A percentile compares a stretch with the other conserved stretches of the same genome.
Conservation (phyloP, 2,797 vertebrate genomes). For the Anguilla pacifica region DNA sequence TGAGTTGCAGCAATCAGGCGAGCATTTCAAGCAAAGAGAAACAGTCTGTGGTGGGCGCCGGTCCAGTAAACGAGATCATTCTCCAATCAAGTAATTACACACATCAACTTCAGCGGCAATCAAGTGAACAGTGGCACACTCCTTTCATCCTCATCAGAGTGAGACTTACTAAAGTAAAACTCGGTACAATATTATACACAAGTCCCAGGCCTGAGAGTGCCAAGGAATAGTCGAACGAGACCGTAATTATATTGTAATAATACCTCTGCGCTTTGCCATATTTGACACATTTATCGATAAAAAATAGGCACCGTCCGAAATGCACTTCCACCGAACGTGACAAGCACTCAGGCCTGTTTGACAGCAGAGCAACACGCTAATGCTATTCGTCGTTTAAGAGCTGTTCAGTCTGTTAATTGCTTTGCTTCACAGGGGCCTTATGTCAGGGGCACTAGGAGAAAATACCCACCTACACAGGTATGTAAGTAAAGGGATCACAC, state of each 20-base stretch:
- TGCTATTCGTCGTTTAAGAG: not conserved
- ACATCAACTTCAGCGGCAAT: not conserved
- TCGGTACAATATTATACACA: not conserved
- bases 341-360: not conserved
- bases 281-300: not conserved
- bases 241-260: not conserved
- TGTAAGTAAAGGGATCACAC: not conserved
- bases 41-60: not conserved
- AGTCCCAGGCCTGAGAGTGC: not conserved
- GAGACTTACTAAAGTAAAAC: not conserved
- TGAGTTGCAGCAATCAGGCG: not conserved
- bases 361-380: not conserved
- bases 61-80: not conserved
- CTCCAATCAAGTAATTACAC: slow-evolving; percentile 10
- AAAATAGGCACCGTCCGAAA: not conserved
- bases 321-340: not conserved
- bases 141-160: not conserved
- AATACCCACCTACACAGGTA: not conserved
- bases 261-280: not conserved
- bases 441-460: not conserved
- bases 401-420: slow-evolving; percentile 5
- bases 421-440: not conserved
- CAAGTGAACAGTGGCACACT: rapidly evolving
- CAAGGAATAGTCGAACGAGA: not conserved
- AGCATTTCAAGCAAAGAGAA: not conserved